Base-by-base conservation (phyloP, 2,113 vertebrate genomes). In the Amblyopsis rosae region DNA sequence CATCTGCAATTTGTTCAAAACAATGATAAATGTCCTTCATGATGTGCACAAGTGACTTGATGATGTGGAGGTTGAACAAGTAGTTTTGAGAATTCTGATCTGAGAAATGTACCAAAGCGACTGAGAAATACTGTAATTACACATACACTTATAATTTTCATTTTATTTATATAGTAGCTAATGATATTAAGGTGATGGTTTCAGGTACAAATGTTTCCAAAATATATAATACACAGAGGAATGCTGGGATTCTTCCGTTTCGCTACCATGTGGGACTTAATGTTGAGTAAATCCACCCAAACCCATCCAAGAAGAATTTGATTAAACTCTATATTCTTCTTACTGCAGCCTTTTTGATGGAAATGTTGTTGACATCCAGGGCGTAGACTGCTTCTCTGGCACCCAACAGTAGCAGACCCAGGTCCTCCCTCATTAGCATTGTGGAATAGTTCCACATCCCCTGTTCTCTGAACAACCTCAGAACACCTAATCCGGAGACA, bases 321-420 rank as follows among this genome's bases (percentile, higher is more conserved):
- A 55, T 17, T 12, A 19, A 19, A 26, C 12, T 11, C 12, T 19
- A 9, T 3, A 26, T 26, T 10, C 11, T 50, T 69, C 87, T 90
- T 79, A 92, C 91, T 66, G 49, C 80, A n/a, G 83, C 69, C 71
- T 88, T 82, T 69, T 67, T 83, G 74, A 71, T 64, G 10, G 90
- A 88, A 64, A 95, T 73, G 73, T 91, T 62, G 32, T 83, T 81
- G 65, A 93, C 78, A 78, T 93, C 88, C 74, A 94, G 84, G 33
- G 87, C 91, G 19, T 92, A 93, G 15, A 94, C 47, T 54, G 90
- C 88, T 69, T 94, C 89, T 80, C 92, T 90, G n/a, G 93, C 93
- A 11, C 94, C 92, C 49, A 90, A 80, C 72, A 94, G 87, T 74
- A 93, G 65, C 50, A 85, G 55, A 3, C 87, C 76, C 1, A 87